Evolutionary conservation across 2,888 invertebrate genomes (phyloP).

Genomic region (Ceriagrion tenellum): DNA sequence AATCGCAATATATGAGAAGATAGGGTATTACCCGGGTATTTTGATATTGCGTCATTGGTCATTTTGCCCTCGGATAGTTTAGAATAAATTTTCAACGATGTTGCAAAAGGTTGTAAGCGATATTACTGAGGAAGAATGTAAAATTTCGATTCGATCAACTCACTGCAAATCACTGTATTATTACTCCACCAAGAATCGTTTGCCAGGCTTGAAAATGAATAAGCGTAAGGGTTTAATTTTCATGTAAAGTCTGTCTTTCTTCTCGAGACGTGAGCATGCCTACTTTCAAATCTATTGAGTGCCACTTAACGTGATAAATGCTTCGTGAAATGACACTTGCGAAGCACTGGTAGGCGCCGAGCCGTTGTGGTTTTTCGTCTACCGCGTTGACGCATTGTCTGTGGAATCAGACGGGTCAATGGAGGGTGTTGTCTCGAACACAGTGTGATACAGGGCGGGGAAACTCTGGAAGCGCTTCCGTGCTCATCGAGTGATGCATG

Average conservation of each 20-base stretch:
- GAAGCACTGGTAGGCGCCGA: not conserved
- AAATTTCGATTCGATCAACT: too few species aligned
- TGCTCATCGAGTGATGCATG: not conserved
- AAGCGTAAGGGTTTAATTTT: not conserved
- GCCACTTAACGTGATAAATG: not conserved
- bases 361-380: constrained; percentile 12
- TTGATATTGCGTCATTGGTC: too few species aligned
- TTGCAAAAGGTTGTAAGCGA: too few species aligned
- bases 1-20: too few species aligned
- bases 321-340: not conserved
- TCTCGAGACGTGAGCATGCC: not conserved
- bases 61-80: too few species aligned
- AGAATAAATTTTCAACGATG: too few species aligned
- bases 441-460: constrained; percentile 28
- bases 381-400: constrained; percentile 47
- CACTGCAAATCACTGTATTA: not conserved
- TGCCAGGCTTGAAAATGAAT: not conserved
- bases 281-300: not conserved
- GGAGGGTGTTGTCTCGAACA: constrained; percentile 49
- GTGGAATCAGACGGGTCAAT: constrained; percentile 14
- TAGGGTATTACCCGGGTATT: too few species aligned
- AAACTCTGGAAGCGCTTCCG: not conserved
- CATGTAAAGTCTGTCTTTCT: not conserved
- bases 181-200: not conserved
- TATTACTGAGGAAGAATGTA: too few species aligned